A percentile compares a stretch with the other conserved stretches of the same genome.
Conservation (phyloP, 2,888 invertebrate species). For the Poecilobothrus nobilitatus region DNA sequence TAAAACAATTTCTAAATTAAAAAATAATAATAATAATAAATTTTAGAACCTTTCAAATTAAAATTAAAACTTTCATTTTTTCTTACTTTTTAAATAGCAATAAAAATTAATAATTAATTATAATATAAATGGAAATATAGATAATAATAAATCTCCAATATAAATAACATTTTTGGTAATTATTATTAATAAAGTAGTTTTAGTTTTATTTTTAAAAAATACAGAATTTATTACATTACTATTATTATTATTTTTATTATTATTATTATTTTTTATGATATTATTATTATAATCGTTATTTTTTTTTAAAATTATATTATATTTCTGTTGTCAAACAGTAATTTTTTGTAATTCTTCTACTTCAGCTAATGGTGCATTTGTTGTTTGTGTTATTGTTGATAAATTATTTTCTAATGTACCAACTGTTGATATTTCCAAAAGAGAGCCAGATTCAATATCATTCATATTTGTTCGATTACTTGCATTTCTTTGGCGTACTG, state of each 20-base stretch:
- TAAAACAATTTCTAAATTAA: background rate
- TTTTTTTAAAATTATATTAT: conserved; percentile 10
- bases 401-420: background rate
- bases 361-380: conserved; percentile 25
- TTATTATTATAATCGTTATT: background rate
- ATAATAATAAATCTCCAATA: background rate
- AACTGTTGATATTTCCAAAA: conserved; percentile 34
- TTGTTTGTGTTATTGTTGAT: conserved; percentile 23
- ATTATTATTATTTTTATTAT: background rate
- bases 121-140: background rate
- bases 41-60: background rate
- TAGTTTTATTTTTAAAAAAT: background rate
- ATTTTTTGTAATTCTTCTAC: conserved; percentile 31
- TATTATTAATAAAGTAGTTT: background rate
- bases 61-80: background rate
- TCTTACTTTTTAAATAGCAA: background rate
- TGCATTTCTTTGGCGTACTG: conserved; percentile 71
- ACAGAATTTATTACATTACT: conserved; percentile 8
- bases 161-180: conserved; percentile 1
- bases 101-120: background rate
- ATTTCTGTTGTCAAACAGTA: conserved; percentile 39
- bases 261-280: conserved; percentile 5
- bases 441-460: conserved; percentile 41
- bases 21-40: background rate
- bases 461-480: conserved; percentile 49